Evolutionary conservation across 2,797 vertebrate genomes (phyloP).

Genomic region (Danio kyathit): DNA sequence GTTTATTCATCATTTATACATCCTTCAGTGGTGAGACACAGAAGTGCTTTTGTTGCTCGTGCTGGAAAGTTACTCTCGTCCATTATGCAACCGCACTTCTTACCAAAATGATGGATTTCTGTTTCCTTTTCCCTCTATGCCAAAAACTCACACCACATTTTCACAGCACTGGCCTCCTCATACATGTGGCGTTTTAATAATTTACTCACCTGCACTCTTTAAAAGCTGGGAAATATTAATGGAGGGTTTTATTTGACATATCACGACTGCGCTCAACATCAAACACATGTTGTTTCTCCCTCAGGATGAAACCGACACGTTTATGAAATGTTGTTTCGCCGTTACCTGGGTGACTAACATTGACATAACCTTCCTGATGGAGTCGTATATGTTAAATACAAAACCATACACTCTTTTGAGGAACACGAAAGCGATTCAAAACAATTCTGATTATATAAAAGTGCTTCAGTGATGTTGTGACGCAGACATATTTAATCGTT

Average conservation of each 20-base stretch:
- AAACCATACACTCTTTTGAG: background rate
- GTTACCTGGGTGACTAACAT: background rate
- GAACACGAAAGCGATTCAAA: background rate
- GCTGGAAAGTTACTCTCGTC: constrained; percentile 62
- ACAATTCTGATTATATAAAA: constrained; percentile 23
- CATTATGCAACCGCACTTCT: constrained; percentile 63
- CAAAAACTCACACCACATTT: constrained; percentile 49
- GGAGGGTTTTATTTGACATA: background rate
- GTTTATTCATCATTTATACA: background rate
- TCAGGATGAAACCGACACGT: constrained; percentile 15
- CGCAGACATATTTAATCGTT: background rate
- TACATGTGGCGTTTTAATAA: constrained; percentile 11
- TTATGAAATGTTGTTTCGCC: constrained; percentile 19
- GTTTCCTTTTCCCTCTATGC: constrained; percentile 38
- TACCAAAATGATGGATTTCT: constrained; percentile 67
- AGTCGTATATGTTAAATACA: background rate
- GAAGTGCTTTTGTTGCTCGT: constrained; percentile 56
- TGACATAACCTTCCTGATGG: background rate
- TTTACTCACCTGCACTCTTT: constrained; percentile 28
- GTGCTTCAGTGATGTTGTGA: constrained; percentile 17
- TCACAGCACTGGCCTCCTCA: background rate
- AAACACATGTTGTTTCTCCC: constrained; percentile 2
- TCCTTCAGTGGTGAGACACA: constrained; percentile 46
- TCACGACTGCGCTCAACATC: constrained; percentile 2
- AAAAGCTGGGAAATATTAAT: constrained; percentile 23